Evolutionary conservation across 2,888 invertebrate species (phyloP), one percentile per base, ranked within the genome.

Genomic region (Salpingus planirostris): DNA sequence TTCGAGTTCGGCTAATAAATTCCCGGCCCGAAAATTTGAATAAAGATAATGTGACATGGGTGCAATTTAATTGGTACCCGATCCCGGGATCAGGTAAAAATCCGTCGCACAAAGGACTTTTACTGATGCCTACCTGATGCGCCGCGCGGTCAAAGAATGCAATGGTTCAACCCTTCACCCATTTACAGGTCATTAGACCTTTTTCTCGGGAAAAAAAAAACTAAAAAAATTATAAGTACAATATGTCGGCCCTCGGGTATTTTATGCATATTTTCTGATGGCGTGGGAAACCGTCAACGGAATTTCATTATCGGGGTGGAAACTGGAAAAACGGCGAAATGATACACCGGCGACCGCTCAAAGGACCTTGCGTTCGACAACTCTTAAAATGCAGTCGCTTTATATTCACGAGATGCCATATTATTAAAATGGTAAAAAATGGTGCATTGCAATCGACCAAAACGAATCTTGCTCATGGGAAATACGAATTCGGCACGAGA

Each of bases 361-460:
- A 43, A 44, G 39, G 41, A 38, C 36, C 38, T 33, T 38, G 35
- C 36, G 24, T 45, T 44, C 46, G 43, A 43, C 35, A 44, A 46
- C 47, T 45, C 47, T 49, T 40, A 42, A 49, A 46, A 49, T 49
- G 48, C 46, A 47, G 45, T 47, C 49, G 48, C 44, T 50, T 52
- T 47, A 48, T 43, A 50, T 50, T 44, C 52, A 49, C 42, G 49
- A n/a, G n/a, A 51, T 49, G 50, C 47, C 52, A 44, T 47, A 50
- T 52, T 50, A 52, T 52, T 50, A 51, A 49, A n/a, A 49, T 44
- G 43, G 46, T 46, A 48, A 50, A 50, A 50, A 50, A 47, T 48
- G 46, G 44, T 45, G 41, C 46, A 42, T 33, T 45, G 33, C 44
- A 46, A 38, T 40, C 38, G 49, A 33, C 49, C 49, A 48, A 7